Evolutionary conservation across 2,797 vertebrate genomes (phyloP).

Genomic region (Mallotus villosus): DNA sequence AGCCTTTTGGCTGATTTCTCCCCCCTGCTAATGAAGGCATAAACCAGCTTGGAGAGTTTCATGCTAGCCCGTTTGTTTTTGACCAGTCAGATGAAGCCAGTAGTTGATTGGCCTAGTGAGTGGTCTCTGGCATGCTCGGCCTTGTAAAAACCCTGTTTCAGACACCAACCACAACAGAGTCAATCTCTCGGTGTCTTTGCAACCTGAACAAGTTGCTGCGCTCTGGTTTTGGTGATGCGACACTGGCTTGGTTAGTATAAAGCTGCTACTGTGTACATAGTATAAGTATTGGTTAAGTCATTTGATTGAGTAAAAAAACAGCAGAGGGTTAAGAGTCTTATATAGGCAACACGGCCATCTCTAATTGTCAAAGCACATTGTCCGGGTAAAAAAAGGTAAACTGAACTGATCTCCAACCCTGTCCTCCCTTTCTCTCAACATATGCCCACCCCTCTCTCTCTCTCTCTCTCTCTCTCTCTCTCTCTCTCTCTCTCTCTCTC

Average conservation of each 20-base stretch:
- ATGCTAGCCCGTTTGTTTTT: slow-evolving; percentile 72
- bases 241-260: slow-evolving; percentile 22
- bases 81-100: slow-evolving; percentile 61
- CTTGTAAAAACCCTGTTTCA: slow-evolving; percentile 53
- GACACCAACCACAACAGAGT: slow-evolving; percentile 29
- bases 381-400: background rate
- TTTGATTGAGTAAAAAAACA: slow-evolving; percentile 22
- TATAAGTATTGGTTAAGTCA: slow-evolving; percentile 30
- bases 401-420: background rate
- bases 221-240: background rate
- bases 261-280: slow-evolving; percentile 14
- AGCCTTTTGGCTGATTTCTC: slow-evolving; percentile 63
- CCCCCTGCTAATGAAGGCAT: slow-evolving; percentile 75
- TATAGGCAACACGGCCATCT: background rate
- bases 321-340: slow-evolving; percentile 16
- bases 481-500: slow-evolving; percentile 9
- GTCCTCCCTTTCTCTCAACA: background rate
- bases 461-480: slow-evolving; percentile 1
- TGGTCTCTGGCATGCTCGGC: slow-evolving; percentile 50
- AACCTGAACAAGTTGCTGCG: background rate
- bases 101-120: slow-evolving; percentile 57
- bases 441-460: background rate
- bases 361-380: background rate
- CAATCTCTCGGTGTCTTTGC: slow-evolving; percentile 3
- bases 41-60: slow-evolving; percentile 61